Percentiles rank a stretch among this genome's conserved stretches.
Conservation (phyloP, 2,113 vertebrate genomes). For the Budorcas taxicolor region DNA sequence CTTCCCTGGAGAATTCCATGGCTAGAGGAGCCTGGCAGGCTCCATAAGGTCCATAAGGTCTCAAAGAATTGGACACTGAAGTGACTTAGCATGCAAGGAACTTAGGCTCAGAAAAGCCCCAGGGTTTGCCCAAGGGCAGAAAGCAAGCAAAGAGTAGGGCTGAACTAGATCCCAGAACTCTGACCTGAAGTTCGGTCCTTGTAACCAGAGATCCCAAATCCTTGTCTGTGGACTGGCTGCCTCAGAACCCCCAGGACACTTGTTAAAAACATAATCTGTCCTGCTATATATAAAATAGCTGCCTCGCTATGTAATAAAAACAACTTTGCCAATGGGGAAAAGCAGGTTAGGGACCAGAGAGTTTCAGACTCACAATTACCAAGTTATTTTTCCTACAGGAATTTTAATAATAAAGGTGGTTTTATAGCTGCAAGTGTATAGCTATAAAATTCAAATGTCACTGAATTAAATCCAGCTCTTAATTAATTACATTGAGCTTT, state of each 20-base stretch:
- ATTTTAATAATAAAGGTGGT: constrained; percentile 70
- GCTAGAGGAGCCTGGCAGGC: background rate
- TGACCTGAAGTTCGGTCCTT: background rate
- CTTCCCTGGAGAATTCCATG: background rate
- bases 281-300: background rate
- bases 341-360: constrained; percentile 39
- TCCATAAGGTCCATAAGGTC: background rate
- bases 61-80: background rate
- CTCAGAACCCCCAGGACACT: background rate
- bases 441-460: constrained; percentile 71
- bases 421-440: constrained; percentile 66
- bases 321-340: constrained; percentile 34
- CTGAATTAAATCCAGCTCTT: constrained; percentile 66
- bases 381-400: constrained; percentile 71
- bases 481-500: constrained; percentile 63
- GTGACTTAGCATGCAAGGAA: background rate
- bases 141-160: background rate
- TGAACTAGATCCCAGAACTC: background rate
- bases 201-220: background rate
- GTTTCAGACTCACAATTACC: constrained; percentile 59
- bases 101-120: background rate
- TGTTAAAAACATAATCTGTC: constrained; percentile 60
- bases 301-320: constrained; percentile 51
- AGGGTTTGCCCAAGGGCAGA: background rate
- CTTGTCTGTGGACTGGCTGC: background rate